phyloP scores from a whole-genome alignment of 2,888 invertebrate genomes.

The Geophilus truncorum region DNA sequence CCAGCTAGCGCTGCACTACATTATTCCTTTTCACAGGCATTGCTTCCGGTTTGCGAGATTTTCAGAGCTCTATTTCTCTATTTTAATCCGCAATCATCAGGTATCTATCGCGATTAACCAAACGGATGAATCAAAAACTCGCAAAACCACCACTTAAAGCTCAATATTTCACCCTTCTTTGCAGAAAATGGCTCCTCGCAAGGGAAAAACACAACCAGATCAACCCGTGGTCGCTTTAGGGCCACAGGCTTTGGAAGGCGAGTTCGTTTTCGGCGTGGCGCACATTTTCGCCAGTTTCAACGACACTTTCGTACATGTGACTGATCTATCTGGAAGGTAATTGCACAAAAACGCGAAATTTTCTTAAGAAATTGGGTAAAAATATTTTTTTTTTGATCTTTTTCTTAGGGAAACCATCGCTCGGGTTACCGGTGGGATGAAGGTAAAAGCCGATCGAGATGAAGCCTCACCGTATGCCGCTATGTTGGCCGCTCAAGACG shows the following conservation, averaged over 20 bases:
- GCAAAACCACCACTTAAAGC: too few relatives aligned
- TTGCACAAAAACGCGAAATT: too few relatives aligned
- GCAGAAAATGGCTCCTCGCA: constrained; percentile 82
- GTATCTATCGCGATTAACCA: not conserved
- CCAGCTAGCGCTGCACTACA: too few relatives aligned
- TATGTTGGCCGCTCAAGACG: constrained; percentile 99
- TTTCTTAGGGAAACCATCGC: constrained; percentile 64
- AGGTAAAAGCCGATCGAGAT: constrained; percentile 99
- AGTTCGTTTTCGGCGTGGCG: constrained; percentile 97
- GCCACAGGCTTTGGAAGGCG: constrained; percentile 94
- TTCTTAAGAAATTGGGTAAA: too few relatives aligned
- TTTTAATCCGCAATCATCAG: not conserved
- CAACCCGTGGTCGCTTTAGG: constrained; percentile 94
- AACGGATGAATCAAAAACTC: too few relatives aligned
- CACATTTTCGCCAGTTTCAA: constrained; percentile 99
- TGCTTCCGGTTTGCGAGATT: not conserved
- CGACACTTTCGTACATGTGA: constrained; percentile 99
- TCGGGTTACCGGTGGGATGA: constrained; percentile 97
- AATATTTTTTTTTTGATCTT: too few relatives aligned
- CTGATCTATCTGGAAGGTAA: constrained; percentile 97
- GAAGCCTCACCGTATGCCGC: constrained; percentile 99
- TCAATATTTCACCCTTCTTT: too few relatives aligned
- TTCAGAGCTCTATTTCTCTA: not conserved
- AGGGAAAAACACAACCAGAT: constrained; percentile 94
- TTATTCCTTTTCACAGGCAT: too few relatives aligned